A percentile compares a stretch with the other conserved stretches of the same genome.
phyloP scores from a whole-genome alignment of 2,797 vertebrate species.

The Remorina albescens region DNA sequence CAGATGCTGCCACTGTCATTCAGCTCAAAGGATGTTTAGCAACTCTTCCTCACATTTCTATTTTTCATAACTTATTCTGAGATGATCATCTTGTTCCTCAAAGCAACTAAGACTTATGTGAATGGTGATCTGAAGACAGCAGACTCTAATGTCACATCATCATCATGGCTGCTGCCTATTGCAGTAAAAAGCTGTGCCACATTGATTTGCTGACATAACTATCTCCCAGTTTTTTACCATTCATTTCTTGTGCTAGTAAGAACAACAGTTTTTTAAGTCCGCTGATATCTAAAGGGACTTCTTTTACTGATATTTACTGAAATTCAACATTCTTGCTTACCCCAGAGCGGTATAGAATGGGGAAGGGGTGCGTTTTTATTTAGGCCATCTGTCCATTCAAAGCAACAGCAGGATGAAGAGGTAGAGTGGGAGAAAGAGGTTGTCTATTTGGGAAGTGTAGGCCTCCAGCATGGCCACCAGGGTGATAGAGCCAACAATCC shows the following conservation, averaged over 20 bases:
- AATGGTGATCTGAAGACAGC: slow-evolving; percentile 25
- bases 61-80: slow-evolving; percentile 9
- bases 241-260: slow-evolving; percentile 37
- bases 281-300: slow-evolving; percentile 32
- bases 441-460: slow-evolving; percentile 97
- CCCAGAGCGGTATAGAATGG: neutral
- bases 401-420: slow-evolving; percentile 94
- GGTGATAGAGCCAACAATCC: slow-evolving; percentile 94
- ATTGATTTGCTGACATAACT: slow-evolving; percentile 15
- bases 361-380: slow-evolving; percentile 9
- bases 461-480: slow-evolving; percentile 95
- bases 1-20: slow-evolving; percentile 1
- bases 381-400: slow-evolving; percentile 71
- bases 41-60: slow-evolving; percentile 3
- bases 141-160: slow-evolving; percentile 37
- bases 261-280: neutral
- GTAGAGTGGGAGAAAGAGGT: slow-evolving; percentile 95
- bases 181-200: slow-evolving; percentile 20
- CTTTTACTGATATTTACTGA: neutral
- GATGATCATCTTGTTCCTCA: slow-evolving; percentile 22
- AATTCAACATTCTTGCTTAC: neutral
- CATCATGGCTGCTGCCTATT: slow-evolving; percentile 22
- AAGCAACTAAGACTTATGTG: slow-evolving; percentile 40
- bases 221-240: neutral
- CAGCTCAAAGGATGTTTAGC: slow-evolving; percentile 19